Conservation (phyloP, 1,140 invertebrate genomes). For the Aphelenchoides besseyi region DNA sequence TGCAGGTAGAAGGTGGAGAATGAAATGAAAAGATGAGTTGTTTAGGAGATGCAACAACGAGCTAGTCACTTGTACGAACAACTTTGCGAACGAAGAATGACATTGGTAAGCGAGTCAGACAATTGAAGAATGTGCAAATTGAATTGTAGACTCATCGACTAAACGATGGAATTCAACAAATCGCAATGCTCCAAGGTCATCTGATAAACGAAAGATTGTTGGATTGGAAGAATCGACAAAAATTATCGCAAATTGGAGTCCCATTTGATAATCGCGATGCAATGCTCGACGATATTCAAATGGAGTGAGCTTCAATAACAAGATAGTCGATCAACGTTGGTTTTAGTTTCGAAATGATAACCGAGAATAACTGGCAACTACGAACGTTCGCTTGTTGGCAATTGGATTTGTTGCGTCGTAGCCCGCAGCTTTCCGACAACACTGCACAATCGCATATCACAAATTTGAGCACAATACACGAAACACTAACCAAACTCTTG, state of each 20-base stretch:
- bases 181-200: constrained; percentile 52
- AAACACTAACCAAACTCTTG: constrained; percentile 59
- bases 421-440: constrained; percentile 52
- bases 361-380: constrained; percentile 61
- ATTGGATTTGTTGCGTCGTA: constrained; percentile 52
- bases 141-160: constrained; percentile 51
- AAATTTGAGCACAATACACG: constrained; percentile 49
- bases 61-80: constrained; percentile 55
- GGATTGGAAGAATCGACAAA: constrained; percentile 61
- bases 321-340: constrained; percentile 22
- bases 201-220: constrained; percentile 53
- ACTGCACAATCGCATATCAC: constrained; percentile 53
- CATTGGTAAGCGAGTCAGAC: constrained; percentile 47
- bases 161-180: constrained; percentile 55
- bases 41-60: constrained; percentile 47
- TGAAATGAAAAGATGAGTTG: neutral
- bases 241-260: constrained; percentile 58
- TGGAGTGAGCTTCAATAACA: constrained; percentile 45
- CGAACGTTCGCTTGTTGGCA: constrained; percentile 61
- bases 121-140: too few species aligned
- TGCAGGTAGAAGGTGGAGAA: constrained; percentile 25
- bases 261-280: constrained; percentile 58
- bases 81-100: constrained; percentile 45
- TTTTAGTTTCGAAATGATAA: constrained; percentile 59
- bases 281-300: constrained; percentile 57